Base-by-base conservation (phyloP, 1,140 invertebrate species). In the Cydia fagiglandana region DNA sequence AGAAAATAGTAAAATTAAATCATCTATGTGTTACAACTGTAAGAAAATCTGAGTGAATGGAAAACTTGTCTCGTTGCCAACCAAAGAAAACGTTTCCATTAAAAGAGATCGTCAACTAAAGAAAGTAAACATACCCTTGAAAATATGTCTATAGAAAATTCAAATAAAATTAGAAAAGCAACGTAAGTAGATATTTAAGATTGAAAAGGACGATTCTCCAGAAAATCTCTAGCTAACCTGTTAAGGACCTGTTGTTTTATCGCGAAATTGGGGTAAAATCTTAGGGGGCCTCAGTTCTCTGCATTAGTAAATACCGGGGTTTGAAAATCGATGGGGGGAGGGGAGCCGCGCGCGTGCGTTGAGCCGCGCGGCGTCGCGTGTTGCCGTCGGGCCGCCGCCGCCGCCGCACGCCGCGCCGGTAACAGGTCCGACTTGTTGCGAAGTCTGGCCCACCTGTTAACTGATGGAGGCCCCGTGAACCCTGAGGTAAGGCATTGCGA, bases 241-340 rank as follows among this genome's bases (percentile, higher is more conserved):
- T 53, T 61, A 61, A 61, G 17, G 56, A 61, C 56, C 56, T 61
- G 56, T 61, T 61, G 56, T 61, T 61, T 81, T 81, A 81, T 77
- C 73, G 82, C 68, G 73, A 73, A 84, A 81, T 82, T 84, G 81
- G 79, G 82, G 84, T 85, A 88, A 85, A 82, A 84, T 86, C 80
- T 84, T 83, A 87, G 83, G 75, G 77, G 76, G 78, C 80, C 78
- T 82, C 79, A 80, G 83, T 89, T 88, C 84, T 87, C 85, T 90
- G 88, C 87, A 89, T 89, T 91, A 88, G 86, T 88, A 89, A 90
- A 89, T 87, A 91, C 84, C 84, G 87, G 84, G 88, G 84, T 87
- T 87, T 80, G 84, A 88, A 89, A 90, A 91, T 91, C 88, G 86
- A 90, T 91, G 84, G 83, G 86, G 81, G 79, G 81, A 76, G 73